Percentiles rank a stretch among this genome's conserved stretches.
Conservation (phyloP, 2,113 vertebrate species). For the Meles meles region DNA sequence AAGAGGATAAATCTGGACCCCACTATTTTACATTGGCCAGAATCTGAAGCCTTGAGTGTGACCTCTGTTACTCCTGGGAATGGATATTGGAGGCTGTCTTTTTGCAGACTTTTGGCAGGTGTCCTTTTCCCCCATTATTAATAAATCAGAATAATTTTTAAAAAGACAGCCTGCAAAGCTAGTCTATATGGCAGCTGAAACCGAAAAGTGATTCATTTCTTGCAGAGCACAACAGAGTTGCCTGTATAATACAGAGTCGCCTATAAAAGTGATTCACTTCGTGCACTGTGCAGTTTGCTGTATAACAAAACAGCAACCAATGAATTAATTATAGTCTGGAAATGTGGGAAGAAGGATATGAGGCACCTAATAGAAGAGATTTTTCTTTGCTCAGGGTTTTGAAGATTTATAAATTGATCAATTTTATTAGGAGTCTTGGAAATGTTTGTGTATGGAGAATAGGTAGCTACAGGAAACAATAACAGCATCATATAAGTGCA, state of each 20-base stretch:
- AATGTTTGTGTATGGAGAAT: background rate
- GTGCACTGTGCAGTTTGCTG: background rate
- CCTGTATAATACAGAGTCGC: background rate
- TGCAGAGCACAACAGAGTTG: background rate
- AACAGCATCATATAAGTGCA: background rate
- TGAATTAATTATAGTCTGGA: background rate
- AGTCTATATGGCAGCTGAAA: background rate
- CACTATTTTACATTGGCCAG: background rate
- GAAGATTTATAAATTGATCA: background rate
- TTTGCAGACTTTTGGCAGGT: background rate
- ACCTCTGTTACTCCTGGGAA: background rate
- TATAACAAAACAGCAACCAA: background rate
- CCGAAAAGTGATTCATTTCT: background rate
- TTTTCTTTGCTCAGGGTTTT: background rate
- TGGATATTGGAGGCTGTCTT: background rate
- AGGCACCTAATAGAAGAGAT: background rate
- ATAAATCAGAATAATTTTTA: background rate
- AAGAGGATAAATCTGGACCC: background rate
- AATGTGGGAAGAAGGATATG: background rate
- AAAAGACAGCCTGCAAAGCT: background rate
- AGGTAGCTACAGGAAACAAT: background rate
- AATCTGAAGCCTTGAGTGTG: background rate
- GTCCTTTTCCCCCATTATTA: too few species aligned
- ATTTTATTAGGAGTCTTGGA: background rate
- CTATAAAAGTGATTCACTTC: background rate